Evolutionary conservation across 1,140 invertebrate species (phyloP).

Genomic region (Rhynchophorus ferrugineus): DNA sequence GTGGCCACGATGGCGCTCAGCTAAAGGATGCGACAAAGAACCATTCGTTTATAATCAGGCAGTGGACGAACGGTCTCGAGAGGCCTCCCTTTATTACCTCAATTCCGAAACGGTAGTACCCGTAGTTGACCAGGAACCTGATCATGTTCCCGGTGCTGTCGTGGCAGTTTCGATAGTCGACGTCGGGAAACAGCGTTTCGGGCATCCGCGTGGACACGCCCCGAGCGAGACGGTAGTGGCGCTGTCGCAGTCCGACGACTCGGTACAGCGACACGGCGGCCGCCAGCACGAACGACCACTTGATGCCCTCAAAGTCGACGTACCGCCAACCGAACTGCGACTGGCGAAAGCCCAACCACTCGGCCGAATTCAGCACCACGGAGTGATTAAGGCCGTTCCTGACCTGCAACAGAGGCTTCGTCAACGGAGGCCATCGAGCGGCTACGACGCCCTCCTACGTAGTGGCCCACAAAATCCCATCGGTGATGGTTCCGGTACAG

Average conservation of each 20-base stretch:
- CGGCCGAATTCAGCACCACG: slow-evolving; percentile 9
- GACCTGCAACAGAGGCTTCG: too few relatives aligned
- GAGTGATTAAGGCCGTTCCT: slow-evolving; percentile 6
- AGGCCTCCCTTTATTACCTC: slow-evolving; percentile 12
- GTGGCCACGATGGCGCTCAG: slow-evolving; percentile 1
- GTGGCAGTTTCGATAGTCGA: slow-evolving; percentile 14
- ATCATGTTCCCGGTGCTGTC: slow-evolving; percentile 1
- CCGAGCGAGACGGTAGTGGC: slow-evolving; percentile 3
- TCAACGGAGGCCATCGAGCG: too few relatives aligned
- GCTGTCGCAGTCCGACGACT: slow-evolving; percentile 2
- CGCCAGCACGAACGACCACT: slow-evolving; percentile 6
- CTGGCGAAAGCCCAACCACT: slow-evolving; percentile 13
- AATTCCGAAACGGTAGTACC: slow-evolving; percentile 13
- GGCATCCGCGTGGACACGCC: not conserved
- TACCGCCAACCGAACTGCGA: not conserved
- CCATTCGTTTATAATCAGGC: too few relatives aligned
- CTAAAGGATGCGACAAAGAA: not conserved
- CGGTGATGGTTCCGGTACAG: not conserved
- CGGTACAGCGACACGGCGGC: not conserved
- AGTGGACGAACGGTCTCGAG: too few relatives aligned
- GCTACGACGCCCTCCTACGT: too few relatives aligned
- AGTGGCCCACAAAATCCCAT: slow-evolving; percentile 13
- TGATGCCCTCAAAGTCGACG: not conserved
- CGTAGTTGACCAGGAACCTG: slow-evolving; percentile 13
- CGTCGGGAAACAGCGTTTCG: slow-evolving; percentile 3